Evolutionary conservation across 2,797 vertebrate species (phyloP).

Genomic region (Alfaro cultratus): DNA sequence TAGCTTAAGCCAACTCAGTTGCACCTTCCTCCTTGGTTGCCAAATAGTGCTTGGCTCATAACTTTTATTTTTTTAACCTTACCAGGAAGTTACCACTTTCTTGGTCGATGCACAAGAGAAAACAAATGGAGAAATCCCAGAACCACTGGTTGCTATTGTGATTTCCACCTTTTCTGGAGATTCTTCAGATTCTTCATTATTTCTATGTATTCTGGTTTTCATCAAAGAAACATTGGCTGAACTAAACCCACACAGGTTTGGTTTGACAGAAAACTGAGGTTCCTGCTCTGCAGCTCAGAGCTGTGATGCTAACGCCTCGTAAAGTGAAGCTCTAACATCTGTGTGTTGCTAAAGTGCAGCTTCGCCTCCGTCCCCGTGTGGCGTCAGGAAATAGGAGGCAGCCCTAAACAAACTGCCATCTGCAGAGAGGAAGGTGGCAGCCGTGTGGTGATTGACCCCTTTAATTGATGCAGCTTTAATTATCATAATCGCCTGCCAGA

Average conservation of each 20-base stretch:
- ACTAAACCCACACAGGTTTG: too few species aligned
- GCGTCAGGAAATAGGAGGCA: slow-evolving; percentile 60
- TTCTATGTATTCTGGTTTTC: too few species aligned
- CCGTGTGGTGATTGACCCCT: slow-evolving; percentile 84
- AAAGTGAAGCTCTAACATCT: slow-evolving; percentile 3
- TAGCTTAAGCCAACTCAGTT: background rate
- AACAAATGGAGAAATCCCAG: background rate
- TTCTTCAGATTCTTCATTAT: background rate
- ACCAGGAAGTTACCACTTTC: background rate
- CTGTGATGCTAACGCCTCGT: background rate
- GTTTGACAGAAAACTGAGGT: background rate
- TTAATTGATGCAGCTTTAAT: slow-evolving; percentile 96
- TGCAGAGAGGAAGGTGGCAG: slow-evolving; percentile 89
- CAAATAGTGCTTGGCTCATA: background rate
- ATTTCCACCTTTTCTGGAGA: too few species aligned
- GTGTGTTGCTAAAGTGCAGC: slow-evolving; percentile 3
- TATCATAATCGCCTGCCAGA: slow-evolving; percentile 94
- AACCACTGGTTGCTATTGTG: background rate
- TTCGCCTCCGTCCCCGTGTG: slow-evolving; percentile 13
- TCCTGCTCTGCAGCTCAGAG: background rate
- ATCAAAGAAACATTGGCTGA: too few species aligned
- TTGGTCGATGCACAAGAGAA: background rate
- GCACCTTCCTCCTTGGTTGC: background rate
- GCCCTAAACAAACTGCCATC: slow-evolving; percentile 89
- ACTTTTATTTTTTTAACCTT: background rate